Evolutionary conservation across 1,140 invertebrate genomes (phyloP), one percentile per base, ranked within the genome.

Genomic region (Drosophila baimaii): DNA sequence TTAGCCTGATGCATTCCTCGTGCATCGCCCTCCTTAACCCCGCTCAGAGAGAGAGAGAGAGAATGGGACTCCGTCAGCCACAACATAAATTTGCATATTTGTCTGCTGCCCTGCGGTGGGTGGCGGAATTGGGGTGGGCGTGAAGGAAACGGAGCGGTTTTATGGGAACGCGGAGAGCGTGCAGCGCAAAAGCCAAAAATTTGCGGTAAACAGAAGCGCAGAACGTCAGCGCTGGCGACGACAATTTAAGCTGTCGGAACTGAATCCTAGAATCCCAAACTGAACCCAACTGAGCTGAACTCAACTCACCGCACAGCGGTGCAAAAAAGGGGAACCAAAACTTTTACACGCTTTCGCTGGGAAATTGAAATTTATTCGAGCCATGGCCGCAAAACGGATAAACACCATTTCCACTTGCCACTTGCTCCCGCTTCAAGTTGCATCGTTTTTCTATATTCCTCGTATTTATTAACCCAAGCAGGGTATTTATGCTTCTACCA

Each of bases 61-160:
- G 39, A 57, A 71, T 57, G 65, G 51, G 55, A 75, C 73, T 74
- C 81, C 59, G 84, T 68, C 83, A 89, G 76, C 54, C 64, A 71
- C 59, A 64, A 81, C 80, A 84, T 89, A 79, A 89, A 89, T 89
- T 89, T 89, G 70, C 84, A 89, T 89, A 89, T 89, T 89, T 89
- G 73, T 84, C 81, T 89, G 69, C 61, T 54, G 57, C 62, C 59
- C 37, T 25, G 41, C 39, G 7, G 39, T 43, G 44, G 23, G 52
- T 29, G 62, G 46, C 4, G 9, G 5, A 17, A 9, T 57, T 51
- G 25, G 43, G 39, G 29, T 35, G 71, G 10, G 9, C 43, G 23
- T 31, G 49, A 37, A 27, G 35, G 17, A 27, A 33, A 10, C 13
- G 54, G 7, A 41, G 35, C 35, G 25, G 23, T 46, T 46, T 77